Evolutionary conservation across 2,113 vertebrate genomes (phyloP), one percentile per base, ranked within the genome.

Genomic region (Gobius niger): DNA sequence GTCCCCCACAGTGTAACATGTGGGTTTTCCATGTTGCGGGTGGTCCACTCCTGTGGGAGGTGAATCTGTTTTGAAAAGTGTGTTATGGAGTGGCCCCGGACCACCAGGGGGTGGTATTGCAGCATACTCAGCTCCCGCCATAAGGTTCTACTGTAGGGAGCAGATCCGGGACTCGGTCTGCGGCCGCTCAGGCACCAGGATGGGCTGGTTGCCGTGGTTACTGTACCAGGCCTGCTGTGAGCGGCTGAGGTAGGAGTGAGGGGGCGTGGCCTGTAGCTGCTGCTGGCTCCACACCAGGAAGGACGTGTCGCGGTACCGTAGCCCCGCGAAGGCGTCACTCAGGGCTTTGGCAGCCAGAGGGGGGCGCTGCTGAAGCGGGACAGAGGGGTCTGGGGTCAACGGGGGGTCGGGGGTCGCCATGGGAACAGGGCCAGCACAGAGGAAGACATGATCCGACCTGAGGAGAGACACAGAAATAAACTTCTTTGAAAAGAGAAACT

Each of bases 241-340:
- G 49, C 97, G 91, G 87, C 80, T 95, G 80, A 99, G 93, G 89
- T 98, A 98, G 0, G 92, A 94, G 53, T 90, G 77, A 0, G 95
- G 95, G 0, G 93, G 93, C 0, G 81, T 87, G 0, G 74, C 77
- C 70, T 94, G 89, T 76, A 96, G 91, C 88, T 97, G 96, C 87
- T 98, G 96, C 88, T 96, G 97, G 78, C 95, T 95, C 97, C 97
- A 99, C 80, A 99, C 91, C 50, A 97, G 91, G 83, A 98, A 75
- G 0, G 97, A 97, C 0, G 95, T 92, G 92, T 98, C 96, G 15
- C 87, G 53, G 92, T 94, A 99, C 6, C 97, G 85, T 3, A 95
- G 91, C 11, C 94, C 90, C 2, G 88, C 92, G 0, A 89, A 92
- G 18, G 88, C 77, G 74, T 98, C 97, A 0, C 95, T 95, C 83